These are phyloP conservation scores for Champsocephalus esox DNA, from an alignment of 2,797 vertebrate genomes.

Conservation along the genomic window DNA sequence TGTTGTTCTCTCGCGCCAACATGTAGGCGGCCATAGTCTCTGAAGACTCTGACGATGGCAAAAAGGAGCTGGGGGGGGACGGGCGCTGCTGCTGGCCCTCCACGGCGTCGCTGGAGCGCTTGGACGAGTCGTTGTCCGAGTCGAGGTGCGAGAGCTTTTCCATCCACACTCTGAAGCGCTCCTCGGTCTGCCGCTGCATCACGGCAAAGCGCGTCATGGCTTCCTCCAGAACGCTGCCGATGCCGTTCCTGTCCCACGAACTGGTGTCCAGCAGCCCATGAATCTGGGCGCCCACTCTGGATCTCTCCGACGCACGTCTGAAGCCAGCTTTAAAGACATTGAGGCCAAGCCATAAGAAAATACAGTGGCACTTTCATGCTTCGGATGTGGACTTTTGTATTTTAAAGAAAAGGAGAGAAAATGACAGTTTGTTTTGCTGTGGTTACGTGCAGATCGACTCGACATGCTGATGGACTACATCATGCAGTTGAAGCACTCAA, in stretches of 20 bases:
- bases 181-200: slow-evolving; percentile 96
- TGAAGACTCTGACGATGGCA: slow-evolving; percentile 88
- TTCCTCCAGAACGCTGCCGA: slow-evolving; percentile 95
- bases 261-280: slow-evolving; percentile 92
- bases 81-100: slow-evolving; percentile 86
- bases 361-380: slow-evolving; percentile 84
- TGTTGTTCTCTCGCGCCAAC: slow-evolving; percentile 85
- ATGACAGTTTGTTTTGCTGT: slow-evolving; percentile 71
- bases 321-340: slow-evolving; percentile 98
- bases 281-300: slow-evolving; percentile 90
- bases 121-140: slow-evolving; percentile 86
- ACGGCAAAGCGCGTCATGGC: slow-evolving; percentile 94
- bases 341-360: slow-evolving; percentile 90
- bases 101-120: slow-evolving; percentile 86
- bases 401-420: slow-evolving; percentile 68
- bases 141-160: slow-evolving; percentile 92
- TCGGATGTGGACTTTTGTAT: slow-evolving; percentile 79
- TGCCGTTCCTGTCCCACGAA: slow-evolving; percentile 93
- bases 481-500: slow-evolving; percentile 85
- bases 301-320: slow-evolving; percentile 90
- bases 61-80: slow-evolving; percentile 85
- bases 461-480: slow-evolving; percentile 86
- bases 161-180: slow-evolving; percentile 94
- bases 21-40: slow-evolving; percentile 86
- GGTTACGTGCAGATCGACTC: slow-evolving; percentile 84